phyloP scores from a whole-genome alignment of 2,113 vertebrate genomes.

The Choloepus hoffmanni region DNA sequence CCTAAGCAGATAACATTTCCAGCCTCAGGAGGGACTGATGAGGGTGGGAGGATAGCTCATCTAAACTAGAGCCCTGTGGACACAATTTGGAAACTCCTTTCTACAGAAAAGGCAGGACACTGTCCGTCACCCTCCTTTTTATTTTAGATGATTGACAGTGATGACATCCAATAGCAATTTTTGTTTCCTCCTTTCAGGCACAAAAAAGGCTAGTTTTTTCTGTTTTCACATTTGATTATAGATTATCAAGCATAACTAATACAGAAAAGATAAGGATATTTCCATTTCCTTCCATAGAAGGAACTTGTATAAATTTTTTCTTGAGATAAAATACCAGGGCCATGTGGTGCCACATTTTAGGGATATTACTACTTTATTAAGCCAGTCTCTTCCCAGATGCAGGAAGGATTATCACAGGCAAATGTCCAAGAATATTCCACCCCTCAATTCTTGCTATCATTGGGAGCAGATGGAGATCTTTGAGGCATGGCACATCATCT shows the following conservation, averaged over 20 bases:
- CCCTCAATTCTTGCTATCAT: not conserved
- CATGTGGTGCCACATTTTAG: not conserved
- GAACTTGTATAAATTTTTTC: not conserved
- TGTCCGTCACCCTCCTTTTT: not conserved
- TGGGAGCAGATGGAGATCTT: not conserved
- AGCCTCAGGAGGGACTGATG: not conserved
- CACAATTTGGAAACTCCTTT: not conserved
- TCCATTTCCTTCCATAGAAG: not conserved
- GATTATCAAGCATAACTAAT: not conserved
- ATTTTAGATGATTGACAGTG: not conserved
- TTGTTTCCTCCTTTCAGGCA: conserved; percentile 8
- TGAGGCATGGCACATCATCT: not conserved
- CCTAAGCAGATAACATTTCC: not conserved
- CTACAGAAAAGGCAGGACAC: not conserved
- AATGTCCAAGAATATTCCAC: not conserved
- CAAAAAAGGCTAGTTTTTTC: not conserved
- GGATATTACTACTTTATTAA: not conserved
- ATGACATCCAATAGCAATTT: not conserved
- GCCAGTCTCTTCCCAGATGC: not conserved
- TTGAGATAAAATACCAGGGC: not conserved
- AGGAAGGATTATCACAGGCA: not conserved
- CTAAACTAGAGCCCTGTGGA: not conserved
- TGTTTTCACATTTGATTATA: not conserved
- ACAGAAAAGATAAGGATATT: not conserved
- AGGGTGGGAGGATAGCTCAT: not conserved